A percentile compares a stretch with the other conserved stretches of the same genome.
Conservation (phyloP, 1,140 invertebrate genomes). For the Drosophila sulfurigaster region DNA sequence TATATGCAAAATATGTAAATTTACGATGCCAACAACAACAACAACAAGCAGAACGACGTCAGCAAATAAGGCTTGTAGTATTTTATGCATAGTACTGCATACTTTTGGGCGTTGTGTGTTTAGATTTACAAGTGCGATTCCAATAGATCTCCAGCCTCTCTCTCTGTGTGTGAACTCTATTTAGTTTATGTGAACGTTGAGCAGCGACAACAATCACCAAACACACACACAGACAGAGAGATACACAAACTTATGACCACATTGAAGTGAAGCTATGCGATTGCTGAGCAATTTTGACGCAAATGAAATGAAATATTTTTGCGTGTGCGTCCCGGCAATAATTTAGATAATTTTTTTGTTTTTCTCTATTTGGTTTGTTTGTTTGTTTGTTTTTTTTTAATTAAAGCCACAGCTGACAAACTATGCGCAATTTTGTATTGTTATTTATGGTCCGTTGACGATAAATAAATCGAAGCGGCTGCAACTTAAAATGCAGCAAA, state of each 20-base stretch:
- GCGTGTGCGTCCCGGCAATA: constrained; percentile 41
- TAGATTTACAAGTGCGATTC: constrained; percentile 78
- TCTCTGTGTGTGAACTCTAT: constrained; percentile 23
- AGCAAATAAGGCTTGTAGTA: constrained; percentile 61
- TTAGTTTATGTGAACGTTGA: constrained; percentile 57
- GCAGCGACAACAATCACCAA: not conserved
- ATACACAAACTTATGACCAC: not conserved
- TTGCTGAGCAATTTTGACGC: constrained; percentile 29
- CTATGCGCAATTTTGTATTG: constrained; percentile 20
- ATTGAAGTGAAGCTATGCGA: constrained; percentile 10
- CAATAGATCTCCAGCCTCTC: constrained; percentile 28
- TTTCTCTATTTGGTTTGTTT: not conserved
- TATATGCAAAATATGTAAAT: constrained; percentile 83
- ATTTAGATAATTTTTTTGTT: constrained; percentile 73
- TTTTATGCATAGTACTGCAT: constrained; percentile 74
- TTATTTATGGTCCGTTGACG: constrained; percentile 66
- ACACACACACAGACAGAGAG: constrained; percentile 6
- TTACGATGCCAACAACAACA: constrained; percentile 59
- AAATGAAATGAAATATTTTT: constrained; percentile 48
- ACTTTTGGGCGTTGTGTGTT: constrained; percentile 59
- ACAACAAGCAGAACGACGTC: constrained; percentile 1
- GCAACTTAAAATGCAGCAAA: constrained; percentile 63
- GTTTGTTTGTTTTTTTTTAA: constrained; percentile 49
- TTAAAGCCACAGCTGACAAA: constrained; percentile 77
- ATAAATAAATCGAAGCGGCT: constrained; percentile 67